Percentiles rank a stretch among this genome's conserved stretches.
Conservation (phyloP, 2,888 invertebrate genomes). For the Drosophila infuscata region DNA sequence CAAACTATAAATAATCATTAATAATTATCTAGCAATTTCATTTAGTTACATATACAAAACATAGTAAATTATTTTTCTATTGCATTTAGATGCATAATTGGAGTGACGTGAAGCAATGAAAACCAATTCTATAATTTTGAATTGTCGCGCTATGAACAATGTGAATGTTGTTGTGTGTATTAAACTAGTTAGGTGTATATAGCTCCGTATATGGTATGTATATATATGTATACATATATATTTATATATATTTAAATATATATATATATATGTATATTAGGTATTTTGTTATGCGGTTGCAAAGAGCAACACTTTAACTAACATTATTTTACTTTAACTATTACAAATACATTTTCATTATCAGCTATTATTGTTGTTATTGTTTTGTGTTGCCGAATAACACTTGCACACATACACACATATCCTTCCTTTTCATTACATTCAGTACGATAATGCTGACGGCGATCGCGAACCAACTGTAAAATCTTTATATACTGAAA, state of each 20-base stretch:
- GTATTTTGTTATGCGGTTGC: conserved; percentile 60
- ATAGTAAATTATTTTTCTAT: conserved; percentile 63
- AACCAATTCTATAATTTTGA: conserved; percentile 57
- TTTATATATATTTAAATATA: conserved; percentile 28
- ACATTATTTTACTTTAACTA: conserved; percentile 75
- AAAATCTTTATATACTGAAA: conserved; percentile 97
- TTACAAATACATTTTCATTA: conserved; percentile 75
- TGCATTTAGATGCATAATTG: conserved; percentile 78
- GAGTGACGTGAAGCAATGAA: conserved; percentile 78
- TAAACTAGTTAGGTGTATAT: conserved; percentile 65
- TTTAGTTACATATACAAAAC: conserved; percentile 70
- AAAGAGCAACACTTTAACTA: conserved; percentile 70
- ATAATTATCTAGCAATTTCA: conserved; percentile 77
- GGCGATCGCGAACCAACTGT: conserved; percentile 92
- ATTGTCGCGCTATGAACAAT: conserved; percentile 64
- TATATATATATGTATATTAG: conserved; percentile 39
- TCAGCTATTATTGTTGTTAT: conserved; percentile 77
- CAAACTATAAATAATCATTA: conserved; percentile 63
- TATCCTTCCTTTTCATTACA: conserved; percentile 9
- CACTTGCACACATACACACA: conserved; percentile 21
- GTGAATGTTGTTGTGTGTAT: conserved; percentile 71
- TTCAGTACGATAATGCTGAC: conserved; percentile 88
- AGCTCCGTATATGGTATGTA: conserved; percentile 35
- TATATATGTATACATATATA: conserved; percentile 18
- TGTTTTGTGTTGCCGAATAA: conserved; percentile 62